Evolutionary conservation across 1,140 invertebrate genomes (phyloP), one percentile per base, ranked within the genome.

Genomic region (Drosophila burlai): DNA sequence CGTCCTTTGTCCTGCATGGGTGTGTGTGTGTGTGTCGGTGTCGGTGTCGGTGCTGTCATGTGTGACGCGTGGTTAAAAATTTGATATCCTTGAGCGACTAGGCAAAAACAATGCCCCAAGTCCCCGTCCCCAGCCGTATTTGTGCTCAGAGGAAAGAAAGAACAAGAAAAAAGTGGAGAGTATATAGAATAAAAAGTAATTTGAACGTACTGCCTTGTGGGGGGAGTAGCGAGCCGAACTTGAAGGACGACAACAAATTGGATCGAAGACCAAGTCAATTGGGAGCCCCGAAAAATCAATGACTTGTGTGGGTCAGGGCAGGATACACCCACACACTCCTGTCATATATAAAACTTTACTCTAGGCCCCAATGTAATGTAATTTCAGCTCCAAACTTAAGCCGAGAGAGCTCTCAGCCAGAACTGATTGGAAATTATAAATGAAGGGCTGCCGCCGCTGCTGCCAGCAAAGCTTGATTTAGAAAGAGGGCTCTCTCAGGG

Each of bases 11-110:
- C 43, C 59, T 60, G 55, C 24, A 10, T 26, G 10, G 6, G 21
- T 8, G 34, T 7, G 34, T 57, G 34, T 42, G 40, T 18, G 54
- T 26, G 55, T 43, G 60, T 36, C 34, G 34, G 34, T 57, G 59
- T 49, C 36, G 38, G 31, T 67, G 26, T 36, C 58, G 71, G 76
- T 66, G 60, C 76, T 73, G 71, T 64, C 83, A 77, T 80, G 84
- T 86, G 83, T 86, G 83, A 87, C 80, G 80, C 84, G 83, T 83
- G 83, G 83, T 87, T 83, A 87, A 87, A 82, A 87, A 86, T 86
- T 87, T 89, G 84, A 86, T 86, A 86, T 87, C 83, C 83, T 86
- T 80, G 84, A 87, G 72, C 66, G 80, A 60, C 81, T 78, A 59
- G 59, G 62, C 66, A 77, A 74, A 64, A 78, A 55, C 59, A 74